Evolutionary conservation across 2,113 vertebrate genomes (phyloP).

Genomic region (Sapayoa aenigma): DNA sequence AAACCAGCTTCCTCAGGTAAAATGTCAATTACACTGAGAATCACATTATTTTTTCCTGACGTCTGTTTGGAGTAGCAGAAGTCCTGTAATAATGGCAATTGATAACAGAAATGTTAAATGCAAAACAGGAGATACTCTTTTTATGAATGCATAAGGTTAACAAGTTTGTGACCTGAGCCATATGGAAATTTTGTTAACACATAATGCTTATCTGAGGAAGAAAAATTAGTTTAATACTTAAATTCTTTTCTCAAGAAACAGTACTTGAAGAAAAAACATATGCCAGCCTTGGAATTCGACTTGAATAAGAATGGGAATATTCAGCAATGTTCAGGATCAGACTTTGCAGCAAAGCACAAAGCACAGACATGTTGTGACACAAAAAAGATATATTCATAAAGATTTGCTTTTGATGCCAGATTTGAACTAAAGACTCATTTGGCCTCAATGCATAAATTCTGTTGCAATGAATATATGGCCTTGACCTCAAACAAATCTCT

Average conservation of each 20-base stretch:
- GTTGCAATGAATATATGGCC: neutral
- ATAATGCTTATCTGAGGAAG: slow-evolving; percentile 23
- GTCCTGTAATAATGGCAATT: neutral
- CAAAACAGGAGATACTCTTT: neutral
- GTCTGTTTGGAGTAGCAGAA: slow-evolving; percentile 45
- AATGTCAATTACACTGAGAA: slow-evolving; percentile 52
- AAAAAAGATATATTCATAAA: neutral
- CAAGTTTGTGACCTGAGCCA: slow-evolving; percentile 24
- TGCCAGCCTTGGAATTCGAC: neutral
- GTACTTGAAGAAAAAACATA: neutral
- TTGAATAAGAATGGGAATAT: neutral
- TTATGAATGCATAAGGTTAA: slow-evolving; percentile 25
- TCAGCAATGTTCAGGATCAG: slow-evolving; percentile 1
- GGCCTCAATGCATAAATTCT: slow-evolving; percentile 24
- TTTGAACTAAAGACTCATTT: neutral
- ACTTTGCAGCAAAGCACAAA: neutral
- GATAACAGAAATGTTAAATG: slow-evolving; percentile 44
- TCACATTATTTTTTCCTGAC: neutral
- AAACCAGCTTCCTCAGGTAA: slow-evolving; percentile 82
- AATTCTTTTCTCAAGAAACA: slow-evolving; percentile 6
- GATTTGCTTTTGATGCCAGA: slow-evolving; percentile 10
- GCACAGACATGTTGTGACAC: neutral
- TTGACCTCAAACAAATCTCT: slow-evolving; percentile 28
- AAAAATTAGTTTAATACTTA: neutral
- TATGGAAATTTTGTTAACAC: slow-evolving; percentile 13